Conservation (phyloP, 2,113 vertebrate species). For the Paradoxurus hermaphroditus region DNA sequence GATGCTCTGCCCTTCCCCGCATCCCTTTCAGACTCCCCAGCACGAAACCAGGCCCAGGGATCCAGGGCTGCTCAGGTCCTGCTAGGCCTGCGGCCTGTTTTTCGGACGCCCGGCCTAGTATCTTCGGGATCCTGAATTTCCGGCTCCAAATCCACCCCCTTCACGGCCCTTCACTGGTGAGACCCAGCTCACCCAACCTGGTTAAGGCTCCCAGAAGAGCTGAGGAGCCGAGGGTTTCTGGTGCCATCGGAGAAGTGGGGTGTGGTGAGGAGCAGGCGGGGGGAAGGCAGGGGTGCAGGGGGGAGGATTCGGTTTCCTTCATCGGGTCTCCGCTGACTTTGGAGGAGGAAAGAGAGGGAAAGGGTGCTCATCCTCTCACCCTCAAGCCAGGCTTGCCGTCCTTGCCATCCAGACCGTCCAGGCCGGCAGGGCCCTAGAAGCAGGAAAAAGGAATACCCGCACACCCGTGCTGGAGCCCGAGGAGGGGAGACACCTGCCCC, state of each 20-base stretch:
- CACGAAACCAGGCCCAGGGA: background rate
- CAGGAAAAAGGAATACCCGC: background rate
- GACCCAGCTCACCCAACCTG: background rate
- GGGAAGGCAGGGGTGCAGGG: background rate
- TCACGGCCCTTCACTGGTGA: no score
- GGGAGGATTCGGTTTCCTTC: background rate
- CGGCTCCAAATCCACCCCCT: background rate
- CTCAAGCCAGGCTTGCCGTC: constrained; percentile 92
- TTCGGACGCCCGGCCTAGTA: background rate
- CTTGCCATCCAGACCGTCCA: constrained; percentile 95
- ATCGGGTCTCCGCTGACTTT: background rate
- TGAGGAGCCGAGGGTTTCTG: background rate
- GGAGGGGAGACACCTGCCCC: background rate
- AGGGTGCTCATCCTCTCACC: constrained; percentile 79
- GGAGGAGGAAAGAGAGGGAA: background rate
- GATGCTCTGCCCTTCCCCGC: background rate
- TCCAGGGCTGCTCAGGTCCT: background rate
- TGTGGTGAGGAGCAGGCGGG: background rate
- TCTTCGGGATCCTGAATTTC: background rate
- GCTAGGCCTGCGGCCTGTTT: background rate
- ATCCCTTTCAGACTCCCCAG: background rate
- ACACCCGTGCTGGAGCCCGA: accelerated
- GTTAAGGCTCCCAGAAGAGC: background rate
- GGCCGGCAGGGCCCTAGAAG: constrained; percentile 90
- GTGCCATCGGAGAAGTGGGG: background rate